Conservation (phyloP, 2,888 invertebrate species). For the Ormia ochracea region DNA sequence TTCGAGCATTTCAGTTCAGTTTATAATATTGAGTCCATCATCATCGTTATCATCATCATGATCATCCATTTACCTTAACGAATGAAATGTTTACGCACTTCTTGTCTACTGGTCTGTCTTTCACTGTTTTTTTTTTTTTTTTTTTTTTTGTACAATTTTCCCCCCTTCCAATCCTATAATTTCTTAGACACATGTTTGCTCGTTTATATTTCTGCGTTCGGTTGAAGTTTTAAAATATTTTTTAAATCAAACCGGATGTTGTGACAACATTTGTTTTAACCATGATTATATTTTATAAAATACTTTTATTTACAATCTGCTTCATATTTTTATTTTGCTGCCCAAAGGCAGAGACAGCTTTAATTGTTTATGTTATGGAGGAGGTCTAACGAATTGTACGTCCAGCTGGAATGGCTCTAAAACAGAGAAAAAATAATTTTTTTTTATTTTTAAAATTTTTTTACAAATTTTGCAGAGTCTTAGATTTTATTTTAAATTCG, state of each 20-base stretch:
- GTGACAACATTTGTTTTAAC: slow-evolving; percentile 59
- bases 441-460: too few species aligned
- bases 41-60: slow-evolving; percentile 8
- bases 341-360: neutral
- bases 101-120: slow-evolving; percentile 18
- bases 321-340: neutral
- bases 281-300: slow-evolving; percentile 42
- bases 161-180: too few species aligned
- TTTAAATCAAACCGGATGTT: slow-evolving; percentile 62
- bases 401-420: neutral
- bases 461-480: too few species aligned
- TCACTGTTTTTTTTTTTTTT: slow-evolving; percentile 19
- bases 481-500: too few species aligned
- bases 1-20: slow-evolving; percentile 26
- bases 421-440: too few species aligned
- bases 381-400: neutral
- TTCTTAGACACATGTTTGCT: slow-evolving; percentile 47
- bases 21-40: slow-evolving; percentile 49
- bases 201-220: neutral
- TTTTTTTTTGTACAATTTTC: neutral
- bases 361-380: neutral
- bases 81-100: slow-evolving; percentile 38
- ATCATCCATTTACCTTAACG: neutral
- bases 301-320: neutral
- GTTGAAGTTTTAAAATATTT: slow-evolving; percentile 27